Evolutionary conservation across 2,113 vertebrate species (phyloP), one percentile per base, ranked within the genome.

Genomic region (Nanorana parkeri): DNA sequence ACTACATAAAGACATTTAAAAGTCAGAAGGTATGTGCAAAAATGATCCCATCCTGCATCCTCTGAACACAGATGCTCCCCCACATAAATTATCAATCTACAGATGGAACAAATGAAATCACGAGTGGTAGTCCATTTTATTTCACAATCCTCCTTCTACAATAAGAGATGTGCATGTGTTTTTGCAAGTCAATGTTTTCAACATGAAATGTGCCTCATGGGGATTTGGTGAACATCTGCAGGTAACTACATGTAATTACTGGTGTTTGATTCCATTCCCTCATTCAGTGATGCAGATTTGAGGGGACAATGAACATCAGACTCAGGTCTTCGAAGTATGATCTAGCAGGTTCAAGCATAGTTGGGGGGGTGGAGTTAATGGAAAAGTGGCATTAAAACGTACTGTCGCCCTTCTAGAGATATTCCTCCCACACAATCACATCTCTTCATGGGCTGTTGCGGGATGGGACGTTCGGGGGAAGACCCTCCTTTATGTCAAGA

Each of bases 221-320:
- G 78, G 74, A 77, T 86, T 72, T 60, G n/a, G 16, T 32, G 26
- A 83, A 82, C 72, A 66, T 63, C 81, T 85, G 80, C 60, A 74
- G 71, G 69, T 85, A 84, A 87, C 85, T 83, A 75, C 83, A 52
- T 78, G 60, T 84, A 86, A 86, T 28, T 61, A 55, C 32, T 69
- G 64, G 68, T 23, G 0, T 17, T 67, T 85, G 20, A 56, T 54
- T 72, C 58, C 67, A 72, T 51, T 47, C 15, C 47, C 58, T 63
- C 29, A 28, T 79, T 17, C 28, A 41, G 17, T 32, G 77, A 77
- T 80, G 66, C 84, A 86, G 85, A 78, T 76, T 73, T 20, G n/a
- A 17, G 52, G 1, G 5, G 52, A 19, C 32, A 64, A 68, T n/a
- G 52, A 66, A 65, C 65, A 21, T 47, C 13, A 16, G 20, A 29